phyloP scores from a whole-genome alignment of 2,888 invertebrate species.

The Caenorhabditis imperialis region DNA sequence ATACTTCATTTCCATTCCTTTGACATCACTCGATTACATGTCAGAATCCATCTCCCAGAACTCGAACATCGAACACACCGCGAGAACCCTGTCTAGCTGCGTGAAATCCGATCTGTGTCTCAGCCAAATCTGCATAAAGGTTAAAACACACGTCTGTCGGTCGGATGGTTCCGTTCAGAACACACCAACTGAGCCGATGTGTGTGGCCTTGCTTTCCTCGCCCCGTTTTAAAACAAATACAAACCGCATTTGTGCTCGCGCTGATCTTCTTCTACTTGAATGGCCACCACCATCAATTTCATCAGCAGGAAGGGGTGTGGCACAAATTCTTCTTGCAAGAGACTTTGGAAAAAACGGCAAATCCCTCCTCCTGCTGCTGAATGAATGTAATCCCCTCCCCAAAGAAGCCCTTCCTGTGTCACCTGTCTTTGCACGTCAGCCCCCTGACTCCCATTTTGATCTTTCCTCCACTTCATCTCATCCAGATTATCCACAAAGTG shows the following conservation, averaged over 20 bases:
- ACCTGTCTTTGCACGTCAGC: slow-evolving; percentile 45
- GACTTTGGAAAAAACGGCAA: too few relatives aligned
- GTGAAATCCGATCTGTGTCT: slow-evolving; percentile 20
- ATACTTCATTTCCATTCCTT: too few relatives aligned
- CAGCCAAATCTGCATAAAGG: slow-evolving; percentile 21
- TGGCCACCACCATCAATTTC: too few relatives aligned
- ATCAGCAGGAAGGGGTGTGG: too few relatives aligned
- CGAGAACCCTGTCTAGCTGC: too few relatives aligned
- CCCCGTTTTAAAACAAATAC: slow-evolving; percentile 48
- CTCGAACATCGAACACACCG: too few relatives aligned
- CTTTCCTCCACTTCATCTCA: slow-evolving; percentile 14
- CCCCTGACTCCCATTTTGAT: slow-evolving; percentile 23
- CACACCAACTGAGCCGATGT: slow-evolving; percentile 24
- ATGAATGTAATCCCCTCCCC: slow-evolving; percentile 9
- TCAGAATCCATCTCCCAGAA: too few relatives aligned
- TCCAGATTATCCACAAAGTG: slow-evolving; percentile 23
- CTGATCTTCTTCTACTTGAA: slow-evolving; percentile 48
- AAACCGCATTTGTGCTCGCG: slow-evolving; percentile 52
- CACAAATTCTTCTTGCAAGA: too few relatives aligned
- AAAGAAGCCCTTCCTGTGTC: slow-evolving; percentile 29
- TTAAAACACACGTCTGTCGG: slow-evolving; percentile 44
- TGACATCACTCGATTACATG: too few relatives aligned
- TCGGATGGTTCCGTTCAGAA: slow-evolving; percentile 45
- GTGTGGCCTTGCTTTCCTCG: slow-evolving; percentile 25
- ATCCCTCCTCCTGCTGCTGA: too few relatives aligned